phyloP scores from a whole-genome alignment of 2,888 invertebrate genomes.

The Rhagonycha fulva region DNA sequence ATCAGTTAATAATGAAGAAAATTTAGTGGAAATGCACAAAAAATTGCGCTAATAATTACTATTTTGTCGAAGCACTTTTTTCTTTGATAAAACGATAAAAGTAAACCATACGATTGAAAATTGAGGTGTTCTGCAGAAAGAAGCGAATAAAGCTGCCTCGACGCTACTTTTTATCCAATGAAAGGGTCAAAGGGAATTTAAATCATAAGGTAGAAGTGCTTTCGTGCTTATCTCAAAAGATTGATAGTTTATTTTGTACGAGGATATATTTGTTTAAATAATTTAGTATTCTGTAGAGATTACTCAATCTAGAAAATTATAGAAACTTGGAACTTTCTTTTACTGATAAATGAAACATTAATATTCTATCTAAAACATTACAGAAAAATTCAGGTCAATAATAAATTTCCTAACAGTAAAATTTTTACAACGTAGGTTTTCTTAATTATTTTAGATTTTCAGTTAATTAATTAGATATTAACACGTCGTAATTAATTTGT shows the following conservation, averaged over 20 bases:
- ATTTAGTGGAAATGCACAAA: neutral
- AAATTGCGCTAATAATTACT: neutral
- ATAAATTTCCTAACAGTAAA: too few relatives aligned
- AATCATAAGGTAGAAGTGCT: conserved; percentile 18
- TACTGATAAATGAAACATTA: too few relatives aligned
- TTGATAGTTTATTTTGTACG: neutral
- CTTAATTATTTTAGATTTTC: too few relatives aligned
- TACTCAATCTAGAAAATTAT: neutral
- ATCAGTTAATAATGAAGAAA: neutral
- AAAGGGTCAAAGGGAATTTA: conserved; percentile 15
- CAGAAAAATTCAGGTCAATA: too few relatives aligned
- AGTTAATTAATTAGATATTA: too few relatives aligned
- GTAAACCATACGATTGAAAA: neutral
- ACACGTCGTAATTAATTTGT: too few relatives aligned
- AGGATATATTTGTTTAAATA: neutral
- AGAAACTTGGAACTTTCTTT: neutral
- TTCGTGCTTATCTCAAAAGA: neutral
- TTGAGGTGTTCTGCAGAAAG: neutral
- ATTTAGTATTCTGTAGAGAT: neutral
- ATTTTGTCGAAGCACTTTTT: neutral
- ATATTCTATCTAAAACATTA: too few relatives aligned
- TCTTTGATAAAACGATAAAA: neutral
- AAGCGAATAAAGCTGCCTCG: neutral
- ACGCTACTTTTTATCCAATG: neutral
- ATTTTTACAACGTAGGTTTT: too few relatives aligned